Conservation (phyloP, 64 coral and sea anemone species). For the Pachyseris speciosa region DNA sequence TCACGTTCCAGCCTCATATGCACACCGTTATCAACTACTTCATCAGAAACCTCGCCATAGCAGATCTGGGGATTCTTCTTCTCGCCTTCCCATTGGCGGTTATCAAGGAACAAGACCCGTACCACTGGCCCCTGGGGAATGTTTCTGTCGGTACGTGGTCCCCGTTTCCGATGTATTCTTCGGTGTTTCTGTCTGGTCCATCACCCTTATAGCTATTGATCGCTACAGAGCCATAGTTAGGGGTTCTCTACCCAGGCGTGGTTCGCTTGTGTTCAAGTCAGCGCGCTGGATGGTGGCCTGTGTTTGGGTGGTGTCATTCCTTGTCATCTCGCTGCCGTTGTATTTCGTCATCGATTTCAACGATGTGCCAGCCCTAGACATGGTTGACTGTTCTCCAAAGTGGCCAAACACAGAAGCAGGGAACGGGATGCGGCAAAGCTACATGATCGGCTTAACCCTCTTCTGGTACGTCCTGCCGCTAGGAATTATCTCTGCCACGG, state of each 20-base stretch:
- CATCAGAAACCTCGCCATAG: slow-evolving; percentile 77
- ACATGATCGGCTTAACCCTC: slow-evolving; percentile 39
- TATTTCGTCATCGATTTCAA: slow-evolving; percentile 69
- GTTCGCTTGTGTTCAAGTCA: background rate
- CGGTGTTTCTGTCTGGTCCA: slow-evolving; percentile 85
- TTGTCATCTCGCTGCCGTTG: slow-evolving; percentile 63
- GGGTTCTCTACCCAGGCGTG: background rate
- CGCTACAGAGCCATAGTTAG: slow-evolving; percentile 72
- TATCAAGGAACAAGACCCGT: slow-evolving; percentile 52
- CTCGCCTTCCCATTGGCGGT: slow-evolving; percentile 73
- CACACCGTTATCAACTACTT: slow-evolving; percentile 58
- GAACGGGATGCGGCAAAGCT: slow-evolving; percentile 35
- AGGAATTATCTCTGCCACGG: slow-evolving; percentile 31
- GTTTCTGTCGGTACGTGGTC: slow-evolving; percentile 61
- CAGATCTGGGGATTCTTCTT: slow-evolving; percentile 76
- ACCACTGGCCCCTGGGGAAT: slow-evolving; percentile 72
- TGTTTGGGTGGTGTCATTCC: slow-evolving; percentile 55
- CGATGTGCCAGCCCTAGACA: background rate
- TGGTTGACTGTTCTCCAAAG: slow-evolving; percentile 8
- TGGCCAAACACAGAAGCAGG: background rate
- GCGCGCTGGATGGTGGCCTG: background rate
- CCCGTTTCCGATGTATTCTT: slow-evolving; percentile 74
- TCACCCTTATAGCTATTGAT: slow-evolving; percentile 77
- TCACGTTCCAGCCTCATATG: slow-evolving; percentile 47
- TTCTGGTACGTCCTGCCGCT: slow-evolving; percentile 82